Evolutionary conservation across 2,113 vertebrate species (phyloP), one percentile per base, ranked within the genome.

Genomic region (Oreochromis tanganicae): DNA sequence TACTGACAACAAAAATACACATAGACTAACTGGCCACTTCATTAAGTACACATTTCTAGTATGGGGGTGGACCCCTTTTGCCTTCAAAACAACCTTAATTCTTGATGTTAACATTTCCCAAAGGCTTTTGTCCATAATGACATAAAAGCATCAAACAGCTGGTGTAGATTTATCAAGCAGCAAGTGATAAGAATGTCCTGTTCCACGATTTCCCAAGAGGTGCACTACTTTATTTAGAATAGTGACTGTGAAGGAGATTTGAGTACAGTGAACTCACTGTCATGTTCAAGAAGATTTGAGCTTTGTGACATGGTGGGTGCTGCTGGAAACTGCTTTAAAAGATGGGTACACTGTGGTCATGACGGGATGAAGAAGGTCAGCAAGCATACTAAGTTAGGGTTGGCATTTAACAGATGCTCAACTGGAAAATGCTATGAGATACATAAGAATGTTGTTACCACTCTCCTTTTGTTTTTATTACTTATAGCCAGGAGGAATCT

Each of bases 51-150:
- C 68, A 11, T 48, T 19, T 24, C 14, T 29, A 27, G 21, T 48
- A 73, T 10, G 0, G 9, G 0, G 0, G 7, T 17, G 21, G 68
- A 27, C 21, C 7, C 3, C 68, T 0, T 46, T 46, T 46, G 1
- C 21, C 13, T 66, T 38, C 61, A 1, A 66, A 66, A 2, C 10
- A 38, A 66, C 34, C 61, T 66, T 66, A 66, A 38, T 13, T 68
- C 34, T 38, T 38, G 21, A 38, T 21, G 10, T 66, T 66, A 66
- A 66, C 3, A 27, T 11, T 48, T 17, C 38, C 5, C 38, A 73
- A 27, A 46, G 68, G 24, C 29, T 73, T 48, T 48, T 27, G 41
- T 73, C 41, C 68, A 3, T 48, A 48, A 17, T 75, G 68, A 48
- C 41, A 11, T 48, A 27, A 46, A 46, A 46, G 38, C 38, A 73